Evolutionary conservation across 1,140 invertebrate genomes (phyloP), one percentile per base, ranked within the genome.

Genomic region (Pseudomyrmex dendroicus): DNA sequence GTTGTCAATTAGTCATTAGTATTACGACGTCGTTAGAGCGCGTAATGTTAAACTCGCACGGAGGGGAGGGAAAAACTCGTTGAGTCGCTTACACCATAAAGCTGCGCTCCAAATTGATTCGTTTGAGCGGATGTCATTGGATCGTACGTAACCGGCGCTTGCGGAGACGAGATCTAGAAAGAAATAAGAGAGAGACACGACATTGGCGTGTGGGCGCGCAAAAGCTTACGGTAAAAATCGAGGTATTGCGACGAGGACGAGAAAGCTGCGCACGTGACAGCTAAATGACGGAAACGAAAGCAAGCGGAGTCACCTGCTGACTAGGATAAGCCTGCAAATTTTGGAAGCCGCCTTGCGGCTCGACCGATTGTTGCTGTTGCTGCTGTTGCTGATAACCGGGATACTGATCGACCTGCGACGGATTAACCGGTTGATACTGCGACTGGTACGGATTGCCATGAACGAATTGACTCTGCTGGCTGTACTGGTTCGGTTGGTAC

Each of bases 301-400:
- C 13, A 20, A 20, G 46, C 17, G 15, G 22, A 61, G 20, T 89
- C 67, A 94, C 94, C 93, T 94, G 94, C 73, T 93, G 91, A 89
- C 82, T 90, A 25, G 87, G 76, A 78, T 93, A 94, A 83, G 86
- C 84, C 73, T 92, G 91, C 84, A 93, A 91, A 88, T 92, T 92
- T 70, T 86, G 93, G 80, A 90, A 94, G 80, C 91, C 91, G 46
- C 35, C 35, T 35, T 93, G 94, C 7, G 80, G 52, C 12, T 22
- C 73, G 20, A 59, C 59, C 10, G 66, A 72, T 56, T 85, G 82
- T 46, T 83, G 84, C 59, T 85, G 80, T 56, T 84, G 84, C 54
- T 93, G 80, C 22, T 77, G 84, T 46, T 87, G 82, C 63, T 86
- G 84, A 66, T 93, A 93, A 72, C 86, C 91, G 54, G 85, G 80